These are phyloP conservation scores for Copsychus sechellarum DNA, from an alignment of 2,113 vertebrate genomes.

Conservation along the genomic window DNA sequence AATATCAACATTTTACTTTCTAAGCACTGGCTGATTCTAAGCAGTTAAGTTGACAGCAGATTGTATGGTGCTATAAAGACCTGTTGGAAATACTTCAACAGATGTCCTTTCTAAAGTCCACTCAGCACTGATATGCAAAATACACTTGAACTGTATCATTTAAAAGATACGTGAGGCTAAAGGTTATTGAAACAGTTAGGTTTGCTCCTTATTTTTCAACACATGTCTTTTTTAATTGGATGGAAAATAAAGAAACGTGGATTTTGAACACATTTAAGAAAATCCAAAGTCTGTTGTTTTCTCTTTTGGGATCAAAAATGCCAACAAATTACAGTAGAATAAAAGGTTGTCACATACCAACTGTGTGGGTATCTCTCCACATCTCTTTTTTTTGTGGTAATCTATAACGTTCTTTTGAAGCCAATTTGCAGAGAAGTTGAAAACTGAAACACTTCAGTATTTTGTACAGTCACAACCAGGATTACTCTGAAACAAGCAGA, in stretches of 20 bases:
- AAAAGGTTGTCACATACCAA: neutral
- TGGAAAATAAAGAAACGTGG: neutral
- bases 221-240: neutral
- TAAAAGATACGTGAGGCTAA: neutral
- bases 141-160: neutral
- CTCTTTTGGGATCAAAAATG: neutral
- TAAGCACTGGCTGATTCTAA: neutral
- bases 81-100: neutral
- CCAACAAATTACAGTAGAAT: neutral
- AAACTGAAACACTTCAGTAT: neutral
- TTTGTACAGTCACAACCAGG: neutral
- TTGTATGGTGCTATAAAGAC: conserved; percentile 44
- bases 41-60: neutral
- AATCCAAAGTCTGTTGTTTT: neutral
- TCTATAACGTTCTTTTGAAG: neutral
- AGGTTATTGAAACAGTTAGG: neutral
- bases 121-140: neutral
- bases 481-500: neutral
- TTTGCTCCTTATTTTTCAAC: neutral
- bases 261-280: neutral
- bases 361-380: neutral
- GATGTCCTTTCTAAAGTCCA: conserved; percentile 23
- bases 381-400: neutral
- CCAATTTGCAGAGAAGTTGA: neutral
- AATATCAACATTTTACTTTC: neutral